These are phyloP conservation scores for Apamea crenata DNA, from an alignment of 2,888 invertebrate species.

Conservation along the genomic window DNA sequence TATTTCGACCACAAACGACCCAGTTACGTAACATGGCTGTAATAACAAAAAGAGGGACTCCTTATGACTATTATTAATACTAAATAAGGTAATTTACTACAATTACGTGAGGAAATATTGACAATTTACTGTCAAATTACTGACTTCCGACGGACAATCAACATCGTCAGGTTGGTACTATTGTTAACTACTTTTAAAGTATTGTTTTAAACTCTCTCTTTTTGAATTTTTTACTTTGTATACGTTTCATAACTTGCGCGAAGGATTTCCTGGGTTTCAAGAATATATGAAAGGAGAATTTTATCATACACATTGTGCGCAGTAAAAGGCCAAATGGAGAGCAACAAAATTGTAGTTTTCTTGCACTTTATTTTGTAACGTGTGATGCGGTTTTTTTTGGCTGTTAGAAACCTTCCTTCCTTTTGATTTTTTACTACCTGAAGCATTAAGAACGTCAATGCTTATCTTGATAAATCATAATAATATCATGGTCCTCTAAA, in stretches of 20 bases:
- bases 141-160: slow-evolving; percentile 62
- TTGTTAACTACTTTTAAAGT: slow-evolving; percentile 37
- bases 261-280: not conserved
- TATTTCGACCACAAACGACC: slow-evolving; percentile 38
- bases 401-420: not conserved
- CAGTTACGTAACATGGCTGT: slow-evolving; percentile 28
- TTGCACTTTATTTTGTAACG: slow-evolving; percentile 6
- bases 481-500: too few relatives aligned
- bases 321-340: slow-evolving; percentile 20
- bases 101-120: slow-evolving; percentile 70
- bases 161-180: not conserved
- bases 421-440: not conserved
- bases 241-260: slow-evolving; percentile 11
- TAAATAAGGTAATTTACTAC: slow-evolving; percentile 68
- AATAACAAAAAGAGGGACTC: slow-evolving; percentile 30
- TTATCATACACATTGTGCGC: slow-evolving; percentile 43
- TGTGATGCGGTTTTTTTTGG: not conserved
- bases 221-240: slow-evolving; percentile 25
- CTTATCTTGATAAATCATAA: too few relatives aligned
- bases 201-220: slow-evolving; percentile 29
- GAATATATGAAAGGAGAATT: slow-evolving; percentile 5
- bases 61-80: slow-evolving; percentile 60
- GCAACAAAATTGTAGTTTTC: slow-evolving; percentile 4
- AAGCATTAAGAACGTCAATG: too few relatives aligned
- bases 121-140: slow-evolving; percentile 69